phyloP scores from a whole-genome alignment of 2,888 invertebrate genomes.

The Alcis repandata region DNA sequence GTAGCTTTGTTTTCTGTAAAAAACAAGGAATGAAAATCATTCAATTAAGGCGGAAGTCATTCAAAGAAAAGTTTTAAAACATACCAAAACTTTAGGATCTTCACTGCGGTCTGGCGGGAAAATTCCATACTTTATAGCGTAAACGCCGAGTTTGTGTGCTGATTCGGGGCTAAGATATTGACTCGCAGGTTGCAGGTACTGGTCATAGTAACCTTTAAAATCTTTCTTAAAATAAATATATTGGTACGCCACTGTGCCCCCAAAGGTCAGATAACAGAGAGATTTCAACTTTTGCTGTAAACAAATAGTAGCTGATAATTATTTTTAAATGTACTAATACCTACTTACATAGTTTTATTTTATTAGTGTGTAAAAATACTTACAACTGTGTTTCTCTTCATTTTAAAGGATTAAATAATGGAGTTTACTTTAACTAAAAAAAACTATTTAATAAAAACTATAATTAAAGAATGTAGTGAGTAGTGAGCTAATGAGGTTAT shows the following conservation, averaged over 20 bases:
- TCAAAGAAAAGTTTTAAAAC: constrained; percentile 39
- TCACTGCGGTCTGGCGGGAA: constrained; percentile 87
- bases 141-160: constrained; percentile 93
- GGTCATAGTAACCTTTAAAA: constrained; percentile 92
- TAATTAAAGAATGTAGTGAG: no score
- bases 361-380: not conserved
- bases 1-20: constrained; percentile 89
- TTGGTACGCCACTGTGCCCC: constrained; percentile 89
- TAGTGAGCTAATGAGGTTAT: no score
- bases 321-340: not conserved
- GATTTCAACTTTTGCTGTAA: constrained; percentile 90
- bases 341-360: not conserved
- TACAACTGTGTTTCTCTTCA: constrained; percentile 26
- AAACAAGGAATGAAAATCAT: constrained; percentile 38
- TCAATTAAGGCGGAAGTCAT: not conserved
- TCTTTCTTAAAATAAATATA: constrained; percentile 90
- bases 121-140: constrained; percentile 91
- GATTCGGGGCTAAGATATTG: constrained; percentile 92
- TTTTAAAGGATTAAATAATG: not conserved
- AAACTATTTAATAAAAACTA: not conserved
- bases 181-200: constrained; percentile 90
- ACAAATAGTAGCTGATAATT: constrained; percentile 1
- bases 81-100: constrained; percentile 90
- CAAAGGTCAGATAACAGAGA: constrained; percentile 87
- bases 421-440: not conserved